Conservation (phyloP, 1,140 invertebrate species). For the Homarus americanus region DNA sequence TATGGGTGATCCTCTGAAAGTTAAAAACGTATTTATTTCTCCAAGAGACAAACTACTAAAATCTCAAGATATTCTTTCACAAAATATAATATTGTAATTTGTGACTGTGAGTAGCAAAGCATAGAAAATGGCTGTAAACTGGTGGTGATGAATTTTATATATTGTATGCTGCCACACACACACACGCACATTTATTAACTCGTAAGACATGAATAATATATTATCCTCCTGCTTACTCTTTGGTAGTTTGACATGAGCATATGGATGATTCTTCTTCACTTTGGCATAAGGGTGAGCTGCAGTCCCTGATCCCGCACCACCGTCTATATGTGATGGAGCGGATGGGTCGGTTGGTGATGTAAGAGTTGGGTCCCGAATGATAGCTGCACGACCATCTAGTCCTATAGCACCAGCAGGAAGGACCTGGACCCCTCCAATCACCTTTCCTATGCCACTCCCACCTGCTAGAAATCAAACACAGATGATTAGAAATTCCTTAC, state of each 20-base stretch:
- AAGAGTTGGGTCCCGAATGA: conserved; percentile 47
- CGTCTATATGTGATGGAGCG: conserved; percentile 12
- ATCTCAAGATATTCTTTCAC: no score
- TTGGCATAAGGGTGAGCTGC: conserved; percentile 80
- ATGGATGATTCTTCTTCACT: conserved; percentile 78
- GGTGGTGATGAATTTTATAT: no score
- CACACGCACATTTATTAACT: no score
- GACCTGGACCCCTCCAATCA: conserved; percentile 67
- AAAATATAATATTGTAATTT: no score
- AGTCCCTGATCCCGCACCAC: conserved; percentile 77
- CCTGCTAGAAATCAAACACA: neutral
- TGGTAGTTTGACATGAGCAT: conserved; percentile 70
- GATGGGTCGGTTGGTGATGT: conserved; percentile 45
- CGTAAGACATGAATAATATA: no score
- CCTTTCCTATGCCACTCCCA: conserved; percentile 50
- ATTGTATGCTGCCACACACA: no score
- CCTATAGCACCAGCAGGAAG: conserved; percentile 67
- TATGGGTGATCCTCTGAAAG: conserved; percentile 84
- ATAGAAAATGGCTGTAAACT: no score
- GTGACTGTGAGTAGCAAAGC: no score
- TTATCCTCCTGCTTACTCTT: conserved; percentile 39
- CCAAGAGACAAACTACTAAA: no score
- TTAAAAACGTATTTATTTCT: neutral
- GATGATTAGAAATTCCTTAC: neutral
- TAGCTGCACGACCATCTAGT: conserved; percentile 65